These are phyloP conservation scores for Notodonta dromedarius DNA, from an alignment of 2,888 invertebrate species.

Conservation along the genomic window DNA sequence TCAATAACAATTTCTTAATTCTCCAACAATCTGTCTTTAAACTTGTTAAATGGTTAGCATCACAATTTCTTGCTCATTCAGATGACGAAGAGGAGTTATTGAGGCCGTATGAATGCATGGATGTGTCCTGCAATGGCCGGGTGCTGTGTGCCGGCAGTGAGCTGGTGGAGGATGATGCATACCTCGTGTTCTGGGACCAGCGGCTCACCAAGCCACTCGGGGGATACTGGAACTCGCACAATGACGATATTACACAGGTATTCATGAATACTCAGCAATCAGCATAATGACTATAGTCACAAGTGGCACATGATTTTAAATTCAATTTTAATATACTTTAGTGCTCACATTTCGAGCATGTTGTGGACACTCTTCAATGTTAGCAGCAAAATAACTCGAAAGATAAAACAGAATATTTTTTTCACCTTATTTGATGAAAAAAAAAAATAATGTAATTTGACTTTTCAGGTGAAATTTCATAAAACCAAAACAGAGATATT, in stretches of 20 bases:
- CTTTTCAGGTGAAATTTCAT: conserved; percentile 89
- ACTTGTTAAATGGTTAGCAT: too few species aligned
- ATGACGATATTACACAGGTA: conserved; percentile 91
- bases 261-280: background rate
- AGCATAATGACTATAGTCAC: too few species aligned
- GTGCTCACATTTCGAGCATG: too few species aligned
- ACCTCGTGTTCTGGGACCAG: conserved; percentile 92
- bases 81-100: conserved; percentile 67
- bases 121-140: conserved; percentile 88
- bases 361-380: too few species aligned
- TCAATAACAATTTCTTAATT: too few species aligned
- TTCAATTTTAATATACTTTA: too few species aligned
- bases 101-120: conserved; percentile 88
- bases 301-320: too few species aligned
- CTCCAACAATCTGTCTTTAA: too few species aligned
- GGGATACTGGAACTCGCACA: conserved; percentile 93
- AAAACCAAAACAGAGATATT: conserved; percentile 86
- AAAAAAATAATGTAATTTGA: background rate
- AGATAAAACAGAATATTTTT: background rate
- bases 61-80: conserved; percentile 29
- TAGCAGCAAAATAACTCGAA: background rate
- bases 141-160: conserved; percentile 91
- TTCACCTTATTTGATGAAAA: background rate
- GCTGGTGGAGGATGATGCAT: conserved; percentile 87
- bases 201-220: conserved; percentile 87